Conservation (phyloP, 2,797 vertebrate genomes). For the Ceyx erithaca region DNA sequence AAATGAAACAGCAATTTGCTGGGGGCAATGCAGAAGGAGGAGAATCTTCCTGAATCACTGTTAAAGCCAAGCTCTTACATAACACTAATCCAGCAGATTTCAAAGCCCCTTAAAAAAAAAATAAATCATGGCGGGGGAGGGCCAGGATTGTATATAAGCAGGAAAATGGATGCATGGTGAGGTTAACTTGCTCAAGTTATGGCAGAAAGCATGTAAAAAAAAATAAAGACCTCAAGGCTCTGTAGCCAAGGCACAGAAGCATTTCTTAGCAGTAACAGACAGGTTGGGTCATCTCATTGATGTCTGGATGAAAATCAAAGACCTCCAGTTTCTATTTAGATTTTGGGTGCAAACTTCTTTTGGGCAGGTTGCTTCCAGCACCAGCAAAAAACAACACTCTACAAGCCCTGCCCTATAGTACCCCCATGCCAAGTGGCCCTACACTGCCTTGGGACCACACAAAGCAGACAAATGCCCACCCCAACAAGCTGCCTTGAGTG, state of each 20-base stretch:
- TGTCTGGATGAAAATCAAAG: not conserved
- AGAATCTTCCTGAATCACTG: rapidly evolving
- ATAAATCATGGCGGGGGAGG: too few species aligned
- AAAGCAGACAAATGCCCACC: not conserved
- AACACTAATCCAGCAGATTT: not conserved
- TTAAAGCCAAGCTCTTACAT: not conserved
- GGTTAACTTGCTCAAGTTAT: not conserved
- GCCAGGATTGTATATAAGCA: rapidly evolving
- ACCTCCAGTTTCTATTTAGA: not conserved
- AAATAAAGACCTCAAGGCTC: not conserved
- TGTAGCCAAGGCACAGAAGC: not conserved
- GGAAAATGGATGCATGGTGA: not conserved
- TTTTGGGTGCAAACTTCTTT: not conserved
- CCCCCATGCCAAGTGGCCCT: too few species aligned
- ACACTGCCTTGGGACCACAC: not conserved
- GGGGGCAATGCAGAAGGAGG: not conserved
- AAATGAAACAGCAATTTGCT: not conserved
- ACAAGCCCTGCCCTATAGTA: not conserved
- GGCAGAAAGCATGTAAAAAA: not conserved
- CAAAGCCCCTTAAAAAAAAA: not conserved
- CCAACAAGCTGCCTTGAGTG: not conserved
- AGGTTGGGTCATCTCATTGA: not conserved
- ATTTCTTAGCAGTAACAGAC: not conserved
- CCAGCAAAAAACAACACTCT: rapidly evolving
- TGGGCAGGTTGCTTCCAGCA: not conserved